phyloP scores from a whole-genome alignment of 1,140 invertebrate species.

The Drosophila mauritiana region DNA sequence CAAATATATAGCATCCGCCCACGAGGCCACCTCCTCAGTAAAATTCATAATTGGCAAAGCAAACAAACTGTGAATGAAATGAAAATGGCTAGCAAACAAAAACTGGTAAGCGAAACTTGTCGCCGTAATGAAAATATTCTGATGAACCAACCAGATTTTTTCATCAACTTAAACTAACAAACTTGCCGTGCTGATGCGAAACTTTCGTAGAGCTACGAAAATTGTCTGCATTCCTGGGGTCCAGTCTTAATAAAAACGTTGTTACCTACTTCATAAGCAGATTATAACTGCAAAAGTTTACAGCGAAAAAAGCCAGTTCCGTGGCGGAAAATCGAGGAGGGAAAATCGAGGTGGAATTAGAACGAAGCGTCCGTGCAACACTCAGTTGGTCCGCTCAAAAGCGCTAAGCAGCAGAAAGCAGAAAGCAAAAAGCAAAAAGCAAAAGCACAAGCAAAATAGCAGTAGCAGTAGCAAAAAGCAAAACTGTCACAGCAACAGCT shows the following conservation, averaged over 20 bases:
- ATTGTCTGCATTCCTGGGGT: conserved; percentile 37
- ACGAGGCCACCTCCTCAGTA: neutral
- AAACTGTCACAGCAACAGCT: conserved; percentile 41
- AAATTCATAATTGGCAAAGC: conserved; percentile 25
- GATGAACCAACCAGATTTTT: conserved; percentile 10
- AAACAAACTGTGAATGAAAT: conserved; percentile 26
- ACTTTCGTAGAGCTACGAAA: conserved; percentile 25
- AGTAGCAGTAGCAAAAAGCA: conserved; percentile 13
- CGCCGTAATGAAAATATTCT: conserved; percentile 25
- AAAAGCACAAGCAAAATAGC: conserved; percentile 18
- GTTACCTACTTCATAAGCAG: conserved; percentile 70
- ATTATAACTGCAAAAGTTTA: conserved; percentile 68
- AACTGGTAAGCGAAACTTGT: conserved; percentile 24
- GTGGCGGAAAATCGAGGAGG: neutral
- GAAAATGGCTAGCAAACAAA: conserved; percentile 26
- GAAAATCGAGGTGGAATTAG: conserved; percentile 35
- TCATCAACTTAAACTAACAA: conserved; percentile 16
- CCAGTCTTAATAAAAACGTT: conserved; percentile 62
- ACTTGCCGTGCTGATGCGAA: conserved; percentile 16
- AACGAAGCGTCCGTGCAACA: conserved; percentile 60
- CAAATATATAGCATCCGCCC: neutral
- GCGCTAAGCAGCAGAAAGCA: conserved; percentile 50
- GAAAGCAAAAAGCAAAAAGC: conserved; percentile 20
- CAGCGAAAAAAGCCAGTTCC: conserved; percentile 26
- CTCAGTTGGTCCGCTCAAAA: conserved; percentile 57